Conservation (phyloP, 1,140 invertebrate species). For the Phocides pigmalion region DNA sequence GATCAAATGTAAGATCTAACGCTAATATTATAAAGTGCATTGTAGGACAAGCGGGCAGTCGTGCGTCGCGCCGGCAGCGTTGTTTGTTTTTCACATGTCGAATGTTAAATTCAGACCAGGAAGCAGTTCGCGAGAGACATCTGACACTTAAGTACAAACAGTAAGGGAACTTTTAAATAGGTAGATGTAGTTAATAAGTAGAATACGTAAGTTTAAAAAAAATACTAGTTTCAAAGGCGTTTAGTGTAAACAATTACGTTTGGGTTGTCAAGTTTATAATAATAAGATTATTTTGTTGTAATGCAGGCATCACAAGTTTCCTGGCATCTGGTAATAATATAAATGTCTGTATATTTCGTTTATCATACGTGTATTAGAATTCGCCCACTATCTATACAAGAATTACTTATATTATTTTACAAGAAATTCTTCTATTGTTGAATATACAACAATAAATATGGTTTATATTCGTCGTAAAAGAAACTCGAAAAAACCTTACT, state of each 20-base stretch:
- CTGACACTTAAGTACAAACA: slow-evolving; percentile 42
- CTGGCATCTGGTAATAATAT: no score
- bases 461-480: no score
- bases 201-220: slow-evolving; percentile 3
- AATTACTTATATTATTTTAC: no score
- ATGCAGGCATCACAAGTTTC: no score
- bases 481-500: no score
- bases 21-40: slow-evolving; percentile 41
- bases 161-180: slow-evolving; percentile 1
- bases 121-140: slow-evolving; percentile 54
- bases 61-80: slow-evolving; percentile 56
- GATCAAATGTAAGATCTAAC: slow-evolving; percentile 25
- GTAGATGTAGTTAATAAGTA: not conserved
- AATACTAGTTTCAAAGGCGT: not conserved
- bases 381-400: no score
- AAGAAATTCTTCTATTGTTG: no score
- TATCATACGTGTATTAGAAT: no score
- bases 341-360: no score
- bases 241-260: slow-evolving; percentile 1
- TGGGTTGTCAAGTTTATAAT: not conserved
- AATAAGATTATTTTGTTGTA: no score
- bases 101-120: slow-evolving; percentile 76
- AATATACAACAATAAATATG: no score
- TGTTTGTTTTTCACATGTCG: slow-evolving; percentile 77
- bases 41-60: slow-evolving; percentile 32